Conservation (phyloP, 2,888 invertebrate genomes). For the Nomada ruficornis region DNA sequence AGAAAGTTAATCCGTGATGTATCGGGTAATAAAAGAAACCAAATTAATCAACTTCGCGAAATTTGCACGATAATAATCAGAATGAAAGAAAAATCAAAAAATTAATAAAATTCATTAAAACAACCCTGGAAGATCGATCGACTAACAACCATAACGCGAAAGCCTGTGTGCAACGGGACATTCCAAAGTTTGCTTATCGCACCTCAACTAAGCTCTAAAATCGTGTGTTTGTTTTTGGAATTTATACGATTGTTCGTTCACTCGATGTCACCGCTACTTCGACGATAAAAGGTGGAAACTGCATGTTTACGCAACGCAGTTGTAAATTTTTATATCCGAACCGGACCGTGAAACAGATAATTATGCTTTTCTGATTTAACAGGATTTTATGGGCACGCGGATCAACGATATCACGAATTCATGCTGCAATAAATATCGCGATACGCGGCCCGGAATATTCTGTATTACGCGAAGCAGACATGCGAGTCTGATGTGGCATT, state of each 20-base stretch:
- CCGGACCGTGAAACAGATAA: not conserved
- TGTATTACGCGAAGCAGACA: not conserved
- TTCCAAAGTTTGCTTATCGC: not conserved
- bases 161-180: not conserved
- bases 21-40: too few species aligned
- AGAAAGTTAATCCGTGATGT: too few species aligned
- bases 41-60: too few species aligned
- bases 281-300: not conserved
- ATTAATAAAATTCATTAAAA: too few species aligned
- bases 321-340: not conserved
- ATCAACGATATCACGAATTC: not conserved
- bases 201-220: constrained; percentile 1
- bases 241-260: not conserved
- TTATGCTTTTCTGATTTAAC: not conserved
- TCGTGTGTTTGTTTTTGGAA: not conserved
- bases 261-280: not conserved
- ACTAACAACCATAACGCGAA: constrained; percentile 14
- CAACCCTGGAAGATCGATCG: not conserved
- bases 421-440: constrained; percentile 4
- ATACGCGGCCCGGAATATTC: too few species aligned
- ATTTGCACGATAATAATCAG: too few species aligned
- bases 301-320: not conserved
- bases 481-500: too few species aligned
- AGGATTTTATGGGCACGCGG: not conserved
- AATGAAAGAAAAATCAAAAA: too few species aligned